Evolutionary conservation across 2,113 vertebrate species (phyloP), one percentile per base, ranked within the genome.

Genomic region (Coreoperca whiteheadi): DNA sequence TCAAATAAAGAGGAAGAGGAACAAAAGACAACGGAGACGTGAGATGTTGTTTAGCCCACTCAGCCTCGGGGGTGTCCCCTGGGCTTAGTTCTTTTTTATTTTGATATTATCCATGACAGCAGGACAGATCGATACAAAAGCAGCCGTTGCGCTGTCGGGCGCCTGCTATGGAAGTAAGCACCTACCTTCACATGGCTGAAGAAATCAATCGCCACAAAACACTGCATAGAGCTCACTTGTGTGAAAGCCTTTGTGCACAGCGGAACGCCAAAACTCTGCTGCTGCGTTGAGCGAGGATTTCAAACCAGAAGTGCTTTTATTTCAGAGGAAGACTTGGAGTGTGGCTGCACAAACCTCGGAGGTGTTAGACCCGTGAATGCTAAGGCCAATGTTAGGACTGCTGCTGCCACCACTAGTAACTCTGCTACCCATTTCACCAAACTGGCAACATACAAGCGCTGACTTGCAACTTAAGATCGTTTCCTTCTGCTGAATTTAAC

Each of bases 61-160:
- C 48, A 66, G 81, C 78, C 56, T 34, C 64, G 25, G 59, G 51
- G 74, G 70, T 64, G 60, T 87, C 77, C 72, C 68, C 16, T 43
- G 73, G 76, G 75, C 78, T 87, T 72, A 59, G 72, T 81, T 79
- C 61, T 77, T 63, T 69, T 86, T 82, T 41, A 63, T 88, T 79
- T 77, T 74, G 48, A 77, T 86, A 74, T 88, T 85, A 80, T 85
- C 82, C 67, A 15, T 76, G 74, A 69, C 84, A 90, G 73, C 79
- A 75, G 76, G 82, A 85, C 79, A 60, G 77, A 87, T 82, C 76
- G 50, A 69, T 50, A 66, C 39, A 64, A 70, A 83, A 63, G 43
- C 77, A 78, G 34, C 82, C 72, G 25, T 78, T 25, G 65, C 72
- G 64, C 71, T 84, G 81, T 63, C 51, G 32, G 74, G 37, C 6